Conservation (phyloP, 2,888 invertebrate species). For the Gandaritis pyraliata region DNA sequence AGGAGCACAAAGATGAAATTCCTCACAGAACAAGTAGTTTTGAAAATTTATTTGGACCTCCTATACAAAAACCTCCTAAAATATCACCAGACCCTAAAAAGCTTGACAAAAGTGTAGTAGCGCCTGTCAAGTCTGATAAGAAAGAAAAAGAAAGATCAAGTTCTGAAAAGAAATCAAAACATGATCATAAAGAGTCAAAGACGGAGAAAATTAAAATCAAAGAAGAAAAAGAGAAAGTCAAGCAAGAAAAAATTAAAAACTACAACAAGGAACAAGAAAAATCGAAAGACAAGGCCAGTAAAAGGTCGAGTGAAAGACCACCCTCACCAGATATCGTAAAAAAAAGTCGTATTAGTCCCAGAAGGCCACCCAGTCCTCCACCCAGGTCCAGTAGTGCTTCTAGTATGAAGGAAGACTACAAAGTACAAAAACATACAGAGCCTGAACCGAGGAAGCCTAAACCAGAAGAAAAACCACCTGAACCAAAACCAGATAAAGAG, state of each 20-base stretch:
- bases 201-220: conserved; percentile 75
- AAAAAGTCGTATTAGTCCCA: conserved; percentile 70
- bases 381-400: conserved; percentile 73
- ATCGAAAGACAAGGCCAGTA: conserved; percentile 82
- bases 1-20: conserved; percentile 83
- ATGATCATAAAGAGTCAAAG: conserved; percentile 78
- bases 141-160: conserved; percentile 82
- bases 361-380: conserved; percentile 66
- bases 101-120: conserved; percentile 59
- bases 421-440: conserved; percentile 65
- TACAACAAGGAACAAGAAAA: conserved; percentile 84
- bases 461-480: conserved; percentile 80
- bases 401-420: conserved; percentile 76
- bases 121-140: conserved; percentile 77
- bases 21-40: conserved; percentile 87
- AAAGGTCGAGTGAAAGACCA: conserved; percentile 72
- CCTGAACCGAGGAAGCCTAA: conserved; percentile 70
- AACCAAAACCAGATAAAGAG: conserved; percentile 82
- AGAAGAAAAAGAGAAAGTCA: conserved; percentile 79
- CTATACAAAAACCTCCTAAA: conserved; percentile 90
- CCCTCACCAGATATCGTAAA: conserved; percentile 72
- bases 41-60: conserved; percentile 92
- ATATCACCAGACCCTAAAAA: conserved; percentile 87
- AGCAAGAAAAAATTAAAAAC: conserved; percentile 76
- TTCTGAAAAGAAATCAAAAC: conserved; percentile 77